These are phyloP conservation scores for Lepidotrigona ventralis DNA, from an alignment of 1,140 invertebrate species.

Conservation along the genomic window DNA sequence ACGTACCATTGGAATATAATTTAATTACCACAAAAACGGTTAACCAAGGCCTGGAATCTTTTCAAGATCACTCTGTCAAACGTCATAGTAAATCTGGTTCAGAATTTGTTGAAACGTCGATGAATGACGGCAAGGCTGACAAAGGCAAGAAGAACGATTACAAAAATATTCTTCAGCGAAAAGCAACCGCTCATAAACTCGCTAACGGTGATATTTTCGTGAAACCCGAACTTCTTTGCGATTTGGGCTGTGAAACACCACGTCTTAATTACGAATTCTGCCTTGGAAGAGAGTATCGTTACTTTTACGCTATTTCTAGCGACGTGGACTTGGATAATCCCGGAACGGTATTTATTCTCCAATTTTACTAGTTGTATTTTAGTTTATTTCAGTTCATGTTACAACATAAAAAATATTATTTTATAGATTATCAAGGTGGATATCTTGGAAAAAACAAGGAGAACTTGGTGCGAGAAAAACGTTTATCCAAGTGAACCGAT, in stretches of 20 bases:
- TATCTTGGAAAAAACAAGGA: conserved; percentile 82
- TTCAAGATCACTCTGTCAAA: neutral
- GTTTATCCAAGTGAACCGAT: conserved; percentile 93
- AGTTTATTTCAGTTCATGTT: neutral
- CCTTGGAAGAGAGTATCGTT: conserved; percentile 88
- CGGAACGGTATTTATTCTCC: conserved; percentile 83
- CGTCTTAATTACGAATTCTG: conserved; percentile 87
- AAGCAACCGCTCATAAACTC: conserved; percentile 80
- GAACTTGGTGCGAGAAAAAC: conserved; percentile 87
- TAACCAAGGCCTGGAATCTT: conserved; percentile 30
- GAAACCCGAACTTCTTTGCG: conserved; percentile 84
- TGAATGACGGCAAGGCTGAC: neutral
- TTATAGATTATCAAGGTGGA: conserved; percentile 90
- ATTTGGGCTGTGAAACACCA: conserved; percentile 91
- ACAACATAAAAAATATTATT: conserved; percentile 36
- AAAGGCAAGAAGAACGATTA: neutral
- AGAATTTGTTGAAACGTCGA: neutral
- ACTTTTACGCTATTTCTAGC: conserved; percentile 94
- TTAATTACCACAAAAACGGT: conserved; percentile 77
- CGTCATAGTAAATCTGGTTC: neutral
- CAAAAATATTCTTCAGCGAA: conserved; percentile 68
- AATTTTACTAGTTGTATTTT: conserved; percentile 26
- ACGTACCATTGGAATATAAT: conserved; percentile 71
- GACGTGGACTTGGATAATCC: conserved; percentile 91
- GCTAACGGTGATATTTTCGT: conserved; percentile 80